Percentiles rank a stretch among this genome's conserved stretches.
Conservation (phyloP, 2,113 vertebrate genomes). For the Carassius carassius region DNA sequence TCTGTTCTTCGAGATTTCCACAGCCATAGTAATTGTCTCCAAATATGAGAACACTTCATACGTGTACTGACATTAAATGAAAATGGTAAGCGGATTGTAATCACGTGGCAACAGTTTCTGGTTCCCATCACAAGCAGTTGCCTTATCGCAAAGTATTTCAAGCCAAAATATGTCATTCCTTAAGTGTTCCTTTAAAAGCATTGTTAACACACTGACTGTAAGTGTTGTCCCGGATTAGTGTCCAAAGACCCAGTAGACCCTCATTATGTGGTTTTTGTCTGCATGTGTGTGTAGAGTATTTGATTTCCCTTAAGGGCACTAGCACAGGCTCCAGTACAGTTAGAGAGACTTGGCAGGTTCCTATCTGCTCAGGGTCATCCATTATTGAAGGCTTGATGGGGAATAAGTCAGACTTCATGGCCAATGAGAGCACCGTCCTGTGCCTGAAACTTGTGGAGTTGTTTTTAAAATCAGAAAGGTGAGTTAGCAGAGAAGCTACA, state of each 20-base stretch:
- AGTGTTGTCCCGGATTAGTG: slow-evolving; percentile 33
- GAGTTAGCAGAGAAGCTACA: slow-evolving; percentile 11
- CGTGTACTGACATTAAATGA: slow-evolving; percentile 31
- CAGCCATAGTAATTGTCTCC: slow-evolving; percentile 12
- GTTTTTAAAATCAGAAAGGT: slow-evolving; percentile 62
- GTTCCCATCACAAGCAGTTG: neutral
- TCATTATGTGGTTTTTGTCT: slow-evolving; percentile 39
- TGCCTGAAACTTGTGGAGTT: slow-evolving; percentile 62
- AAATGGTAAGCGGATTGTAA: slow-evolving; percentile 43
- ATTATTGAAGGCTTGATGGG: slow-evolving; percentile 70
- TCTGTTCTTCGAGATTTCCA: slow-evolving; percentile 3
- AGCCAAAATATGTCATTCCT: slow-evolving; percentile 17
- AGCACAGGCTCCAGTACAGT: slow-evolving; percentile 57
- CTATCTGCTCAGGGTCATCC: slow-evolving; percentile 74
- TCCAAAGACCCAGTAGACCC: slow-evolving; percentile 5
- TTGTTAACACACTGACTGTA: slow-evolving; percentile 19
- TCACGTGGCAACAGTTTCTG: slow-evolving; percentile 35
- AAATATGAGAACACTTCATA: neutral
- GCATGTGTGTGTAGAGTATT: slow-evolving; percentile 24
- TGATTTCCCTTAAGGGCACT: slow-evolving; percentile 61
- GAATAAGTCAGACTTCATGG: slow-evolving; percentile 67
- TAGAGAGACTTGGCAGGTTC: slow-evolving; percentile 60
- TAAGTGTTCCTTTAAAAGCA: slow-evolving; percentile 9
- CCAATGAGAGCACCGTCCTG: slow-evolving; percentile 50
- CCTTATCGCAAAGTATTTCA: slow-evolving; percentile 20